Percentiles rank a stretch among this genome's conserved stretches.
Evolutionary conservation across 1,140 invertebrate species (phyloP).

Genomic region (Thaumetopoea pityocampa): DNA sequence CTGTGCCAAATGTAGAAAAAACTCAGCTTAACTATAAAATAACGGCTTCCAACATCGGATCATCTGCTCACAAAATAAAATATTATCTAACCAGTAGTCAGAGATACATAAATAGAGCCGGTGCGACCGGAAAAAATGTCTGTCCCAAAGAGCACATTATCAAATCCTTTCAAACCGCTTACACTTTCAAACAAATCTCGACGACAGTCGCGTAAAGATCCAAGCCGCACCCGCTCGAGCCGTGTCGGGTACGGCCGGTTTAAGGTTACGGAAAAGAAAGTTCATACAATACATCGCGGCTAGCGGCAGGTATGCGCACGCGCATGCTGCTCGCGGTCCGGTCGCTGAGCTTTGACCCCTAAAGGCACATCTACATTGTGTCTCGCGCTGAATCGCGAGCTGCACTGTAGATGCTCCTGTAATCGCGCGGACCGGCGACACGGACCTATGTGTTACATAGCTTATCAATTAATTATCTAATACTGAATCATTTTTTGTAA

Average conservation of each 20-base stretch:
- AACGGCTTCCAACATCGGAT: slow-evolving; percentile 2
- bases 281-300: slow-evolving; percentile 30
- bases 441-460: too few relatives aligned
- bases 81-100: background rate
- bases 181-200: slow-evolving; percentile 15
- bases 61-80: too few relatives aligned
- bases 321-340: slow-evolving; percentile 11
- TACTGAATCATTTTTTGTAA: too few relatives aligned
- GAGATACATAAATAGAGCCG: slow-evolving; percentile 1
- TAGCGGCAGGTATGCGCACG: slow-evolving; percentile 13
- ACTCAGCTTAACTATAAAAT: slow-evolving; percentile 1
- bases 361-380: too few relatives aligned
- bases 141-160: slow-evolving; percentile 1
- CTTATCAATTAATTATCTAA: too few relatives aligned
- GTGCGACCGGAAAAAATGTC: slow-evolving; percentile 8
- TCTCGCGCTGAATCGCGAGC: too few relatives aligned
- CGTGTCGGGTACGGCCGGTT: slow-evolving; percentile 9
- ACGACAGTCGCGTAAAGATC: slow-evolving; percentile 9
- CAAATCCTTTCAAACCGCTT: slow-evolving; percentile 6
- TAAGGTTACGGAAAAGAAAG: slow-evolving; percentile 57
- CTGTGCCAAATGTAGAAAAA: too few relatives aligned
- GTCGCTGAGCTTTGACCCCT: slow-evolving; percentile 26
- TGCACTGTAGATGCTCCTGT: too few relatives aligned
- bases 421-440: too few relatives aligned
- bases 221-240: slow-evolving; percentile 8